A percentile compares a stretch with the other conserved stretches of the same genome.
Evolutionary conservation across 2,797 vertebrate genomes (phyloP).

Genomic region (Crypturellus tataupa): DNA sequence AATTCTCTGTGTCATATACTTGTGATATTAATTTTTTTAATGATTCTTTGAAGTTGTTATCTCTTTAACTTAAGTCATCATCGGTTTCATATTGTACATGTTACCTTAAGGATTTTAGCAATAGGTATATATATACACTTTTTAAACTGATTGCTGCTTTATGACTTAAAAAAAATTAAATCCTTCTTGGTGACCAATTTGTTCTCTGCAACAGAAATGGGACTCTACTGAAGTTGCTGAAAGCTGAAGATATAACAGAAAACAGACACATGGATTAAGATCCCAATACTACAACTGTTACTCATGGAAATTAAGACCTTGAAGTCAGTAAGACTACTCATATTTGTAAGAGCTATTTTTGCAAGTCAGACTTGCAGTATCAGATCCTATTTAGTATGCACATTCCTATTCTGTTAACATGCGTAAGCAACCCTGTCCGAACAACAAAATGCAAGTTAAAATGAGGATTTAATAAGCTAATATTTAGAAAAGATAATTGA

Average conservation of each 20-base stretch:
- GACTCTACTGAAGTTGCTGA: background rate
- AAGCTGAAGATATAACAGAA: slow-evolving; percentile 1
- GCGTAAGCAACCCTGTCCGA: background rate
- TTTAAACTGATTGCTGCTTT: slow-evolving; percentile 27
- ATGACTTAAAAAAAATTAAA: background rate
- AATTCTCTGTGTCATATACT: background rate
- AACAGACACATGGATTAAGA: background rate
- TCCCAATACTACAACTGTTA: background rate
- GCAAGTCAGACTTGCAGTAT: background rate
- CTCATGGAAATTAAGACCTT: slow-evolving; percentile 48
- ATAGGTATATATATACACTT: background rate
- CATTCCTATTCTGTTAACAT: background rate
- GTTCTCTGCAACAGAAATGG: slow-evolving; percentile 10
- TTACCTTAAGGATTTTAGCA: slow-evolving; percentile 34
- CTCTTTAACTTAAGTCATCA: background rate
- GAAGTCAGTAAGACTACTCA: slow-evolving; percentile 1
- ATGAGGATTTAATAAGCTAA: slow-evolving; percentile 39
- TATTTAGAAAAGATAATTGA: background rate
- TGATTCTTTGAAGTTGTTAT: background rate
- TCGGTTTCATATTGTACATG: fast-evolving
- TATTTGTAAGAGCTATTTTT: background rate
- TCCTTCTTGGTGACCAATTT: background rate
- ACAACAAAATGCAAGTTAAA: slow-evolving; percentile 16
- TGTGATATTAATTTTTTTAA: background rate
- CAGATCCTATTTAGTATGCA: background rate